A percentile compares a stretch with the other conserved stretches of the same genome.
Evolutionary conservation across 2,888 invertebrate species (phyloP).

Genomic region (Melipona beecheii): DNA sequence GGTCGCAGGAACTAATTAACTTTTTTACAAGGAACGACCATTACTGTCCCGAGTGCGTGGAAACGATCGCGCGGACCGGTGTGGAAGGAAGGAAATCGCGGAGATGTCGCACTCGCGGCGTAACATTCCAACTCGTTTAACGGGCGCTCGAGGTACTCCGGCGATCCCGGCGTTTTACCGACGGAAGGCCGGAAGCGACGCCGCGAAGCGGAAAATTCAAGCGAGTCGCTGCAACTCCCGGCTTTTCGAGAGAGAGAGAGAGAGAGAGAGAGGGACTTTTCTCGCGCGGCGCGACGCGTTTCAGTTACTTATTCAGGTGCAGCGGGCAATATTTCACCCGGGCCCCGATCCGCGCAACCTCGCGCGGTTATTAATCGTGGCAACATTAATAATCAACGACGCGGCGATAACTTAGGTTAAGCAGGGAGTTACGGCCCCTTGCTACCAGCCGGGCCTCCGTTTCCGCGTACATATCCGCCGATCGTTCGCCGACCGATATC

Average conservation of each 20-base stretch:
- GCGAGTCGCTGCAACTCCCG: neutral
- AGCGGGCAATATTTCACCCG: slow-evolving; percentile 50
- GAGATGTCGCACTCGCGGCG: slow-evolving; percentile 37
- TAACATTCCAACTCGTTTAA: slow-evolving; percentile 47
- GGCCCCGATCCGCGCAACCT: slow-evolving; percentile 35
- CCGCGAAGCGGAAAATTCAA: slow-evolving; percentile 8
- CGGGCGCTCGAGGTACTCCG: neutral
- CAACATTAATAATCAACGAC: slow-evolving; percentile 63
- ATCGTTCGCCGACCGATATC: slow-evolving; percentile 48
- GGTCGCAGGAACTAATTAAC: slow-evolving; percentile 81
- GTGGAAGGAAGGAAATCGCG: slow-evolving; percentile 61
- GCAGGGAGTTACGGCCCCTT: slow-evolving; percentile 54
- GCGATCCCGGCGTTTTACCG: neutral
- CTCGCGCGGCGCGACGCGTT: neutral
- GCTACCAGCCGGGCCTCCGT: slow-evolving; percentile 41
- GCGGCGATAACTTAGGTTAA: slow-evolving; percentile 64
- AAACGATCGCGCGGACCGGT: slow-evolving; percentile 62
- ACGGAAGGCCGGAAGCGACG: slow-evolving; percentile 41
- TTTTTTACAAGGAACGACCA: slow-evolving; percentile 82
- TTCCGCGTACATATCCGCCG: slow-evolving; percentile 61
- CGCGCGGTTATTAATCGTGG: slow-evolving; percentile 54
- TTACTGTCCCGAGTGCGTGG: slow-evolving; percentile 74
- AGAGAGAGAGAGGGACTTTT: slow-evolving; percentile 1
- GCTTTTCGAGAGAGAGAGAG: neutral
- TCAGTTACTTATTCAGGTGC: slow-evolving; percentile 52